Conservation (phyloP, 2,113 vertebrate species). For the Pipa parva region DNA sequence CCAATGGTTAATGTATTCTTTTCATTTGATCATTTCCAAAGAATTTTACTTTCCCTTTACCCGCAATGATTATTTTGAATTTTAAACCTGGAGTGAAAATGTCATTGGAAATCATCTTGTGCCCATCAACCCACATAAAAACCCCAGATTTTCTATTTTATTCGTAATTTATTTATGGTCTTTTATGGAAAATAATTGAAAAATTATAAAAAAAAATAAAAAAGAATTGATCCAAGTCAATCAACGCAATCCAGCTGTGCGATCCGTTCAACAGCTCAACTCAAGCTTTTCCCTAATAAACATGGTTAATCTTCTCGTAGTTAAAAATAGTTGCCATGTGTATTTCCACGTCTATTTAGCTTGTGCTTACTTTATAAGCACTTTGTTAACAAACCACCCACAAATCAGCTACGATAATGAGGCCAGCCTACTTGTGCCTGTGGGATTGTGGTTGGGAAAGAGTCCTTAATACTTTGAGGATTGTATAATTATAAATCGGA, state of each 20-base stretch:
- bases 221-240: neutral
- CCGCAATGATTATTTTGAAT: too few species aligned
- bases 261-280: neutral
- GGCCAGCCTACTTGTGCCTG: constrained; percentile 16
- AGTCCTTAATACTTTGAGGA: constrained; percentile 23
- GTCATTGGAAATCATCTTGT: too few species aligned
- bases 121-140: too few species aligned
- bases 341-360: constrained; percentile 14
- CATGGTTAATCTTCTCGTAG: constrained; percentile 24
- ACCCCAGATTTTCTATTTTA: too few species aligned
- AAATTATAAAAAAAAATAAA: too few species aligned
- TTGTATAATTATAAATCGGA: constrained; percentile 34
- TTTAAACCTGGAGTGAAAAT: too few species aligned
- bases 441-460: constrained; percentile 16
- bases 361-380: constrained; percentile 14
- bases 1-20: too few species aligned
- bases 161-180: too few species aligned
- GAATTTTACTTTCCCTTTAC: too few species aligned
- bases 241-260: neutral
- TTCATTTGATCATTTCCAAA: too few species aligned
- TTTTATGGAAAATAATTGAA: too few species aligned
- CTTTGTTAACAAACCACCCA: constrained; percentile 20
- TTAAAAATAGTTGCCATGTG: constrained; percentile 24
- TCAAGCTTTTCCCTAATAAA: constrained; percentile 27
- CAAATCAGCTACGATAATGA: constrained; percentile 21